Evolutionary conservation across 2,888 invertebrate genomes (phyloP).

Genomic region (Lamellibrachia columna): DNA sequence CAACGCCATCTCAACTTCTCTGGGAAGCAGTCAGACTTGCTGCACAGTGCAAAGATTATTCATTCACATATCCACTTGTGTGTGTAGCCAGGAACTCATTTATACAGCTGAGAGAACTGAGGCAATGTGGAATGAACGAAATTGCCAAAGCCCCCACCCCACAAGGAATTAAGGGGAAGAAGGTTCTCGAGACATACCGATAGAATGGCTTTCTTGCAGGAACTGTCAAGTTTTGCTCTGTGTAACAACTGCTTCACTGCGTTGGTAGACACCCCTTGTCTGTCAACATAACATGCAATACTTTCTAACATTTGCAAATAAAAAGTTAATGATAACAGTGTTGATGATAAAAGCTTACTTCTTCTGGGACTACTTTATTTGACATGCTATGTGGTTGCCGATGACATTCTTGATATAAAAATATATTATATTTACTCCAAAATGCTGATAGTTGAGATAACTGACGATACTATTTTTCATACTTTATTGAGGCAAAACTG

Average conservation of each 20-base stretch:
- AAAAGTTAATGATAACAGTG: neutral
- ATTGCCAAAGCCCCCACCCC: too few species aligned
- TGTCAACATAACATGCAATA: neutral
- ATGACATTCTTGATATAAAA: neutral
- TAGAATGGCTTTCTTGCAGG: neutral
- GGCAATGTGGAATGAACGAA: too few species aligned
- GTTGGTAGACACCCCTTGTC: slow-evolving; percentile 17
- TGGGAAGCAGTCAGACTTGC: too few species aligned
- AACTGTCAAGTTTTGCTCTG: neutral
- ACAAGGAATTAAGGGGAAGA: too few species aligned
- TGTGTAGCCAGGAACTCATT: too few species aligned
- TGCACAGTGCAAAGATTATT: too few species aligned
- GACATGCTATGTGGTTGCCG: neutral
- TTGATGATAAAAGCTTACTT: neutral
- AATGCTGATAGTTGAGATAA: neutral
- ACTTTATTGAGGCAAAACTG: too few species aligned
- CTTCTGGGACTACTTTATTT: neutral
- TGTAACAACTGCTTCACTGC: neutral
- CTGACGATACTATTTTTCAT: neutral
- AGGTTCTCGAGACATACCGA: neutral
- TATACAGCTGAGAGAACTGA: too few species aligned
- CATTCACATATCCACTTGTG: too few species aligned
- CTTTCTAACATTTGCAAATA: neutral
- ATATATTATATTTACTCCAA: neutral
- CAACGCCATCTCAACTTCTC: too few species aligned